Percentiles rank a stretch among this genome's conserved stretches.
These are phyloP conservation scores for Mactromeris polynyma DNA, from an alignment of 2,888 invertebrate species.

Conservation along the genomic window DNA sequence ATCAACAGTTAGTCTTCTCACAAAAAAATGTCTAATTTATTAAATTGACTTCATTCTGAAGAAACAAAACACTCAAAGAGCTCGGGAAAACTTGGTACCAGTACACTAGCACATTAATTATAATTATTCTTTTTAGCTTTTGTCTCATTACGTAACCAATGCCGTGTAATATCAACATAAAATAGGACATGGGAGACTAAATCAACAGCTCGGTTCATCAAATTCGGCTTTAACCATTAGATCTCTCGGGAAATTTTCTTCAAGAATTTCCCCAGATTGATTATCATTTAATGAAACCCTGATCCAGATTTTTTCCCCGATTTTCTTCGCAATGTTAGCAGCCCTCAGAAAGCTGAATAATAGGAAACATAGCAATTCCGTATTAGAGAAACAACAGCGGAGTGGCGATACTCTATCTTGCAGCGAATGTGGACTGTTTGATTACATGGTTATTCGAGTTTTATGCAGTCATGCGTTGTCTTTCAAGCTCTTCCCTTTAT, in stretches of 20 bases:
- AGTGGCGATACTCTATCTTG: background rate
- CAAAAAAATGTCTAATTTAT: no score
- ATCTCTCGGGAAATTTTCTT: slow-evolving; percentile 2
- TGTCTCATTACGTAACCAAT: background rate
- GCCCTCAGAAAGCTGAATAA: background rate
- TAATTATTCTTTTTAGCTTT: background rate
- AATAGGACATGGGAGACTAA: background rate
- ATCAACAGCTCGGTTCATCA: background rate
- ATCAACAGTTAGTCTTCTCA: no score
- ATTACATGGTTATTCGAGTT: no score
- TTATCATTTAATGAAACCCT: slow-evolving; percentile 17
- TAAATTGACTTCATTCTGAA: no score
- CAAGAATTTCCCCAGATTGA: background rate
- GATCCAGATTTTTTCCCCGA: background rate
- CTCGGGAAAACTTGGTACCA: no score
- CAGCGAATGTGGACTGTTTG: background rate
- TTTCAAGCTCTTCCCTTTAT: no score
- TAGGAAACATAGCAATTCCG: background rate
- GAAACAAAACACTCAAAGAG: no score
- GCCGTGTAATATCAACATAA: background rate
- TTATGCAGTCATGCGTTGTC: no score
- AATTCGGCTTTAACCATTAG: background rate
- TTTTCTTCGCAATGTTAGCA: background rate
- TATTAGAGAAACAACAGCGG: background rate
- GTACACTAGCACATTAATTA: background rate